Evolutionary conservation across 2,797 vertebrate genomes (phyloP).

Genomic region (Paguma larvata): DNA sequence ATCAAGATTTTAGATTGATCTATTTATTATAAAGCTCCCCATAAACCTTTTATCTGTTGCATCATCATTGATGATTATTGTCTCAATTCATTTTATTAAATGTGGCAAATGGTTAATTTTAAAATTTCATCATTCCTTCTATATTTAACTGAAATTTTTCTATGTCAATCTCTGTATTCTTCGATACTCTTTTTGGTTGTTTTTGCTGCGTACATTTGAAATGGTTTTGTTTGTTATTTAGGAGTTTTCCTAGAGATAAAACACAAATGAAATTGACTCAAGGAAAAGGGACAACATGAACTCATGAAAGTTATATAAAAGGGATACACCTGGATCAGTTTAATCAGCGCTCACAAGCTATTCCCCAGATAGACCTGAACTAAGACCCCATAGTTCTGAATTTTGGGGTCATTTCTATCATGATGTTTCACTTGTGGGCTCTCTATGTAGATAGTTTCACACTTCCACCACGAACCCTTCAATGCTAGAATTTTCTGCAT

Average conservation of each 20-base stretch:
- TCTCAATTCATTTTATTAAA: background rate
- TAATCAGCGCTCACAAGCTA: background rate
- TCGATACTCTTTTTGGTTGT: background rate
- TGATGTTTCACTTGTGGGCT: background rate
- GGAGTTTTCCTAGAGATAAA: background rate
- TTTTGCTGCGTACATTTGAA: background rate
- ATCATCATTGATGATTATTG: background rate
- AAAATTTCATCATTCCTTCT: background rate
- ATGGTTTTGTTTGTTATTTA: background rate
- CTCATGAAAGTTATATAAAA: background rate
- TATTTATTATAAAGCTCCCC: background rate
- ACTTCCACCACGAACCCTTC: background rate
- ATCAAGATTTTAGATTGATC: background rate
- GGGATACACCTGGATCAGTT: background rate
- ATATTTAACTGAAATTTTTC: background rate
- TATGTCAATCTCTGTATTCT: background rate
- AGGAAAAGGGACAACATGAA: background rate
- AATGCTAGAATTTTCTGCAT: background rate
- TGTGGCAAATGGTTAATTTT: background rate
- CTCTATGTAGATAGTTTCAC: background rate
- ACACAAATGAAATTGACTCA: background rate
- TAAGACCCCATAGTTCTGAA: background rate
- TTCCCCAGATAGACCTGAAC: background rate
- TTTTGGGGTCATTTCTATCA: background rate
- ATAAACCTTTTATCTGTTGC: background rate